Conservation (phyloP, 2,888 invertebrate genomes). For the Microplitis manilae region DNA sequence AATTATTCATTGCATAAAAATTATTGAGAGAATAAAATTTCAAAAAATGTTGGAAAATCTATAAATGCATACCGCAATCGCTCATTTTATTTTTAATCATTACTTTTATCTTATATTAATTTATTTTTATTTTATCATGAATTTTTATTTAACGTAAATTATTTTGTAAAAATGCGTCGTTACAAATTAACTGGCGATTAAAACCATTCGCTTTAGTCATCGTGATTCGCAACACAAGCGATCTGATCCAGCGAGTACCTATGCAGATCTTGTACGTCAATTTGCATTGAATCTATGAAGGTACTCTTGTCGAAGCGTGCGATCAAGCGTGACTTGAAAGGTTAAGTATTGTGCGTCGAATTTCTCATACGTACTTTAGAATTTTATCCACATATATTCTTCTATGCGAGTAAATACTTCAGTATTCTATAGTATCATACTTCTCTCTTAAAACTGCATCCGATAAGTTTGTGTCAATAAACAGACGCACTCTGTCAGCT, state of each 20-base stretch:
- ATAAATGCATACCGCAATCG: too few species aligned
- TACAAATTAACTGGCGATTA: not conserved
- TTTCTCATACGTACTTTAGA: not conserved
- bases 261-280: constrained; percentile 15
- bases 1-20: too few species aligned
- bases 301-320: constrained; percentile 23
- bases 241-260: not conserved
- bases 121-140: too few species aligned
- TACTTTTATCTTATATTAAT: too few species aligned
- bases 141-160: too few species aligned
- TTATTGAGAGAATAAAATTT: too few species aligned
- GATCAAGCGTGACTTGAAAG: constrained; percentile 32
- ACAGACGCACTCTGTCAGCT: constrained; percentile 30
- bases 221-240: not conserved
- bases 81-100: too few species aligned
- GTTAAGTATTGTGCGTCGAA: constrained; percentile 19
- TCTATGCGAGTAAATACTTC: constrained; percentile 11
- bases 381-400: constrained; percentile 18
- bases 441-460: constrained; percentile 18
- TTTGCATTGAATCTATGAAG: constrained; percentile 24
- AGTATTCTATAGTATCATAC: constrained; percentile 9
- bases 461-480: constrained; percentile 29
- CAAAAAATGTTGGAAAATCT: too few species aligned
- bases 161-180: not conserved
- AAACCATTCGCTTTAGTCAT: not conserved